Evolutionary conservation across 2,797 vertebrate species (phyloP).

Genomic region (Hemitrygon akajei): DNA sequence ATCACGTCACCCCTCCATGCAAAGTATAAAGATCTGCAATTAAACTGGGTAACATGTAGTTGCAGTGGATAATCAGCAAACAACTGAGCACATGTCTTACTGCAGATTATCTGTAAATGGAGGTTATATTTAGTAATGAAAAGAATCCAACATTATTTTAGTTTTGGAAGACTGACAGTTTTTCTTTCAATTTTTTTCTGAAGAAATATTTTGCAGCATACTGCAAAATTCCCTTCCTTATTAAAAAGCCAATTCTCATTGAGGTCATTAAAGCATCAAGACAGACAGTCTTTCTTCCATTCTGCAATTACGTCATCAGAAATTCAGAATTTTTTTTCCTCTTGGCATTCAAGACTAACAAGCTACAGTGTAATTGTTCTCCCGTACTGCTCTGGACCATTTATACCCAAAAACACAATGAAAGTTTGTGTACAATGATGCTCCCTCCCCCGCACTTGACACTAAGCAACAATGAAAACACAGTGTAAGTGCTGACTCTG

Average conservation of each 20-base stretch:
- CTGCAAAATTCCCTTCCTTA: not conserved
- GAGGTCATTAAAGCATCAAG: not conserved
- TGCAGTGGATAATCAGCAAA: slow-evolving; percentile 15
- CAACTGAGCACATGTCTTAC: not conserved
- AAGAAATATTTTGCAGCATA: not conserved
- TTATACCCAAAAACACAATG: not conserved
- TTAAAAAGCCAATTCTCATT: not conserved
- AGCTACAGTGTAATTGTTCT: not conserved
- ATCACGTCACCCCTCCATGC: not conserved
- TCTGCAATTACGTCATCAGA: not conserved
- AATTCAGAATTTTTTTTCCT: not conserved
- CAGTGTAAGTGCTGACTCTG: not conserved
- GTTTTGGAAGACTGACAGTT: not conserved
- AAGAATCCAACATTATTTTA: not conserved
- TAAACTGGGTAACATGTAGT: slow-evolving; percentile 18
- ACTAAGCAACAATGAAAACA: not conserved
- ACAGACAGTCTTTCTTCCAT: not conserved
- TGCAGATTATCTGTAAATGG: slow-evolving; percentile 24
- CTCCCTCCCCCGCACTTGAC: not conserved
- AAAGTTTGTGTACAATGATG: not conserved
- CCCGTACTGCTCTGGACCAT: not conserved
- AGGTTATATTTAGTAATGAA: slow-evolving; percentile 16
- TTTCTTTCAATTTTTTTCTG: not conserved
- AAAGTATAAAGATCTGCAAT: slow-evolving; percentile 23
- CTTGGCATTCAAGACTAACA: not conserved